A percentile compares a stretch with the other conserved stretches of the same genome.
These are phyloP conservation scores for Lochmaea capreae DNA, from an alignment of 2,888 invertebrate species.

Conservation along the genomic window DNA sequence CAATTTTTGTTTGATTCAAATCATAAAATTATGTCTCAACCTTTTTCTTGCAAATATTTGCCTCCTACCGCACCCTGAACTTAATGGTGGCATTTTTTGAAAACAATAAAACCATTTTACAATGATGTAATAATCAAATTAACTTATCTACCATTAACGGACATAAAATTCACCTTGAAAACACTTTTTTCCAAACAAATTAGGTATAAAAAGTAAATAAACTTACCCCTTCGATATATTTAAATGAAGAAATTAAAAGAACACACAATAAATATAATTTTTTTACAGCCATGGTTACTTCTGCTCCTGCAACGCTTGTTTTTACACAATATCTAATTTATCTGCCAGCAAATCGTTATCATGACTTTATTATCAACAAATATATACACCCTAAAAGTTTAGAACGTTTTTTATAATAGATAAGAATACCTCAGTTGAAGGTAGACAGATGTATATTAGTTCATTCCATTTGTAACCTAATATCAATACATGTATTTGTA, in stretches of 20 bases:
- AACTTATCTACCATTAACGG: background rate
- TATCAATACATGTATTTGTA: background rate
- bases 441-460: background rate
- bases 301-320: background rate
- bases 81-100: background rate
- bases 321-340: background rate
- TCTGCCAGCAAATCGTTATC: conserved; percentile 1
- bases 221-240: background rate
- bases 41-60: too few species aligned
- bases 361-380: background rate
- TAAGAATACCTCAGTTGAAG: background rate
- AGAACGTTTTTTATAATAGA: background rate
- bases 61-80: too few species aligned
- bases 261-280: background rate
- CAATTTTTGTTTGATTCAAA: too few species aligned
- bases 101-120: background rate
- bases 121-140: background rate
- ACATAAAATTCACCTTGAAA: background rate
- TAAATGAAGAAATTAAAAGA: background rate
- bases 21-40: too few species aligned
- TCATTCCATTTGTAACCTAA: background rate
- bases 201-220: background rate
- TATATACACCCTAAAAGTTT: background rate
- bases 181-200: background rate
- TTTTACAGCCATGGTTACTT: background rate